A percentile compares a stretch with the other conserved stretches of the same genome.
These are phyloP conservation scores for Ditylenchus weischeri DNA, from an alignment of 2,888 invertebrate species.

Conservation along the genomic window DNA sequence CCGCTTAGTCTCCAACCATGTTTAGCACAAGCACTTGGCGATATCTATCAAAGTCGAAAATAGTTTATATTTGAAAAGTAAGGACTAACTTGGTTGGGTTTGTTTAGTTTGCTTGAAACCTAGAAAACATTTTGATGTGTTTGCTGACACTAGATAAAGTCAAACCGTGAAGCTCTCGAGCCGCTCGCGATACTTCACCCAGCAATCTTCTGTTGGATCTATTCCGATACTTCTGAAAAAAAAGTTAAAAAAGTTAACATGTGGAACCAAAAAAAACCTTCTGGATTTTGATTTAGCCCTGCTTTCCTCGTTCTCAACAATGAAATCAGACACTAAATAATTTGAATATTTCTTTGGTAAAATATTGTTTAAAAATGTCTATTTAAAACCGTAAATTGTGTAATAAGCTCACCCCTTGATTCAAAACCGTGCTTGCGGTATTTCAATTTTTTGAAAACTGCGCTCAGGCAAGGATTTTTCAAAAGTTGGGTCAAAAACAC, in stretches of 20 bases:
- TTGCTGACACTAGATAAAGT: not conserved
- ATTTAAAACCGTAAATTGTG: too few species aligned
- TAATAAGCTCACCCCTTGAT: too few species aligned
- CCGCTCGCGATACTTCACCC: conserved; percentile 19
- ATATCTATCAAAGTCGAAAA: not conserved
- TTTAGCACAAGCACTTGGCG: conserved; percentile 19
- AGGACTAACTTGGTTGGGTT: conserved; percentile 16
- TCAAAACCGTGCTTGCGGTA: too few species aligned
- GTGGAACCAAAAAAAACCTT: not conserved
- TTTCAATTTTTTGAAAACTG: too few species aligned
- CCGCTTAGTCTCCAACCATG: conserved; percentile 22
- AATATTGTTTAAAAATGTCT: conserved; percentile 1
- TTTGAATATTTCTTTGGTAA: conserved; percentile 13
- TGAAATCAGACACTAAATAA: conserved; percentile 20
- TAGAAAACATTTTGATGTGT: not conserved
- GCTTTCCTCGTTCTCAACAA: conserved; percentile 17
- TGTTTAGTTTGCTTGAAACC: conserved; percentile 13
- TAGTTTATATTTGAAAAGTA: too few species aligned
- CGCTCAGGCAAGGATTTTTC: too few species aligned
- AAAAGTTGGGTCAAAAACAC: too few species aligned
- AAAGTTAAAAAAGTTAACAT: not conserved
- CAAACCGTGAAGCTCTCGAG: conserved; percentile 21
- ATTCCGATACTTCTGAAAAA: not conserved
- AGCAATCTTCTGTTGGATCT: conserved; percentile 16
- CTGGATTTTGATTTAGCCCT: conserved; percentile 12